Conservation (phyloP, 2,888 invertebrate species). For the Scaptomyza caliginosa region DNA sequence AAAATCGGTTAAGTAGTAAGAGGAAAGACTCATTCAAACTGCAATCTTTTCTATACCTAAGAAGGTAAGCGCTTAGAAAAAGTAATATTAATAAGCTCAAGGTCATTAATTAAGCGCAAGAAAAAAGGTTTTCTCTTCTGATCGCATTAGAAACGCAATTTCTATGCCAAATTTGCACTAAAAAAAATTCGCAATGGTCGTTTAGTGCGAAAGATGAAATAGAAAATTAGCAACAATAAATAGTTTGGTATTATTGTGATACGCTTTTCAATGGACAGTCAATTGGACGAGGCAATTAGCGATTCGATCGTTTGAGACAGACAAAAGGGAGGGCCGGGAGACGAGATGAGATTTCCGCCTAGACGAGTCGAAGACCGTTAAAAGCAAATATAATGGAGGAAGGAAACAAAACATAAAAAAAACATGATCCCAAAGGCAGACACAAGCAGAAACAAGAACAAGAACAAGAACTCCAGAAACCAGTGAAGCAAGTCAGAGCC, state of each 20-base stretch:
- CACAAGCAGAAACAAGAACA: no score
- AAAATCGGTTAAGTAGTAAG: no score
- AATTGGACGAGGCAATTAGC: conserved; percentile 58
- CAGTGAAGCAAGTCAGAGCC: conserved; percentile 78
- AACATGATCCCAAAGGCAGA: conserved; percentile 30
- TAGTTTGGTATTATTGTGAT: conserved; percentile 4
- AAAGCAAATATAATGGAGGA: conserved; percentile 70
- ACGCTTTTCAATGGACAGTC: conserved; percentile 18
- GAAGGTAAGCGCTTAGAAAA: background rate
- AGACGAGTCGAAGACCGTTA: conserved; percentile 58
- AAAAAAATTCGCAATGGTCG: background rate
- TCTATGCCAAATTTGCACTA: background rate
- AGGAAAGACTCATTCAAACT: no score
- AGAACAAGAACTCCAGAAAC: conserved; percentile 52
- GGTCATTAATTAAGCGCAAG: conserved; percentile 5
- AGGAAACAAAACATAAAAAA: conserved; percentile 55
- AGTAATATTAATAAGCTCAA: background rate
- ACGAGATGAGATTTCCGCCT: conserved; percentile 49
- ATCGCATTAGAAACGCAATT: conserved; percentile 29
- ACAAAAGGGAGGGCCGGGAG: background rate
- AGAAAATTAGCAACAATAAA: conserved; percentile 34
- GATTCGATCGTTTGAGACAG: conserved; percentile 39
- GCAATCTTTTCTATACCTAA: no score
- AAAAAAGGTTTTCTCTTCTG: conserved; percentile 14
- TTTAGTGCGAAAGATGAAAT: no score